Conservation (phyloP, 2,797 vertebrate genomes). For the Anisognathus igniventris region DNA sequence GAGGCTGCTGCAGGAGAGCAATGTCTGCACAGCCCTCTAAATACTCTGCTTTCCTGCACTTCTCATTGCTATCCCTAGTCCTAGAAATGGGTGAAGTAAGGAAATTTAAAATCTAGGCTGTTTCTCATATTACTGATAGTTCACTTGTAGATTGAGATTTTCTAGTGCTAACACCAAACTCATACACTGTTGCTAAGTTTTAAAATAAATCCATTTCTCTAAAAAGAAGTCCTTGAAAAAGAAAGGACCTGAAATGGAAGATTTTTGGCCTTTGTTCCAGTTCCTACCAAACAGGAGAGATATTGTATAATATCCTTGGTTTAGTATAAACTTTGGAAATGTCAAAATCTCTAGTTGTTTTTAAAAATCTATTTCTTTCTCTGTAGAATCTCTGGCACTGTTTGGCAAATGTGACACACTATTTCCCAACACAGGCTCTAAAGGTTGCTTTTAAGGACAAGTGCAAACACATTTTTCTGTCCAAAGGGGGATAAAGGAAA, state of each 20-base stretch:
- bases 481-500: constrained; percentile 60
- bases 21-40: not conserved
- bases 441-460: constrained; percentile 73
- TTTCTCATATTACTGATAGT: not conserved
- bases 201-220: not conserved
- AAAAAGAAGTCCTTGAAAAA: not conserved
- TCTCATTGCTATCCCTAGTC: not conserved
- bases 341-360: not conserved
- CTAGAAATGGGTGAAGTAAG: not conserved
- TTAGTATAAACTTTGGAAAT: not conserved
- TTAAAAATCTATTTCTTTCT: not conserved
- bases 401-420: constrained; percentile 44
- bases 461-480: constrained; percentile 58
- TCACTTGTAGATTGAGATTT: not conserved
- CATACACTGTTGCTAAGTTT: fast-evolving
- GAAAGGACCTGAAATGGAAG: not conserved
- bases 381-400: constrained; percentile 54
- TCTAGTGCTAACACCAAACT: not conserved
- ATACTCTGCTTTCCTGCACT: not conserved
- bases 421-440: constrained; percentile 66
- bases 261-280: not conserved
- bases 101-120: not conserved
- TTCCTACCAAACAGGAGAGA: not conserved
- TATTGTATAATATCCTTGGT: not conserved
- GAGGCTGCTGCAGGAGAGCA: not conserved